A percentile compares a stretch with the other conserved stretches of the same genome.
Evolutionary conservation across 2,888 invertebrate genomes (phyloP).

Genomic region (Apotomis turbidana): DNA sequence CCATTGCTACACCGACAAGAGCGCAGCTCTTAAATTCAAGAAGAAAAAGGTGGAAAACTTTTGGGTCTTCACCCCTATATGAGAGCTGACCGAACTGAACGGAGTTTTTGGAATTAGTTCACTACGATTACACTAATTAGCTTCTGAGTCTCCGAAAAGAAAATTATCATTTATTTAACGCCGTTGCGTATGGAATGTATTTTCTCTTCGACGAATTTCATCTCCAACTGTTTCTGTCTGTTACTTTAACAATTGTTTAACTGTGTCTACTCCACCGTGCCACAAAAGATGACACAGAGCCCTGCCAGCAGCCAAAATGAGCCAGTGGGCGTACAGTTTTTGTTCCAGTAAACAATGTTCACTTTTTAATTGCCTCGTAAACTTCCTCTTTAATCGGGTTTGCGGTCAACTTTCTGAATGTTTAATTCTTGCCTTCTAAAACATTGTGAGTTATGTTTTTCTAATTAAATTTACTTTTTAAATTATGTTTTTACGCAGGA

Average conservation of each 20-base stretch:
- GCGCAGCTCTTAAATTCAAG: too few species aligned
- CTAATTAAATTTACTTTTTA: conserved; percentile 22
- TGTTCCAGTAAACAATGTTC: conserved; percentile 18
- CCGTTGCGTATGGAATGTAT: too few species aligned
- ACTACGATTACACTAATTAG: too few species aligned
- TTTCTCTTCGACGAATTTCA: too few species aligned
- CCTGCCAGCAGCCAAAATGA: neutral
- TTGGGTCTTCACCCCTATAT: too few species aligned
- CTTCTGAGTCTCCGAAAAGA: too few species aligned
- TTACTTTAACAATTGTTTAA: neutral
- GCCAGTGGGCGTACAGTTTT: neutral
- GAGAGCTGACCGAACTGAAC: too few species aligned
- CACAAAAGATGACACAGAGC: neutral
- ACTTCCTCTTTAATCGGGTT: conserved; percentile 9
- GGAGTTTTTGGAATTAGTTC: too few species aligned
- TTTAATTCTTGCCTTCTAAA: conserved; percentile 22
- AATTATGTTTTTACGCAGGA: conserved; percentile 2
- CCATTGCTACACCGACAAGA: too few species aligned
- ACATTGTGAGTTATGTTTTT: conserved; percentile 18
- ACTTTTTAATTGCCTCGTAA: conserved; percentile 35
- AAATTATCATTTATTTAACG: too few species aligned
- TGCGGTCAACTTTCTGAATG: conserved; percentile 20
- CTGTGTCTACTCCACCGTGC: neutral
- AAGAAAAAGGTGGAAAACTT: too few species aligned
- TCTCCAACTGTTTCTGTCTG: too few species aligned